Conservation (phyloP, 2,797 vertebrate species). For the Chaetodon trifasciatus region DNA sequence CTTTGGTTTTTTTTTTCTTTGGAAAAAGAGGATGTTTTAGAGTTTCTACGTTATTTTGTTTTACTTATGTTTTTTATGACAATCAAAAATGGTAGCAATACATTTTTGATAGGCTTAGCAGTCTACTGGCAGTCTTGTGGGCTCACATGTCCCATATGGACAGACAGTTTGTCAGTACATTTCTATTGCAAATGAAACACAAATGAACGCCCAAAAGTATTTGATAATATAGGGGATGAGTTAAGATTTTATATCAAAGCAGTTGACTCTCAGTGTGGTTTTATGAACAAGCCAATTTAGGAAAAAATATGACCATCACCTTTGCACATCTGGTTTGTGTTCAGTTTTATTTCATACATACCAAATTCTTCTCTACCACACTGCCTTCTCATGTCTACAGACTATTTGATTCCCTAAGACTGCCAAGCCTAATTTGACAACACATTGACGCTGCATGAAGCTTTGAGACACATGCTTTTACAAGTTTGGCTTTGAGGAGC, state of each 20-base stretch:
- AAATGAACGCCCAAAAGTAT: slow-evolving; percentile 24
- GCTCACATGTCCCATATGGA: slow-evolving; percentile 42
- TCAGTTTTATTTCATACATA: slow-evolving; percentile 31
- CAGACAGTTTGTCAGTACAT: not conserved
- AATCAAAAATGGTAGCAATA: slow-evolving; percentile 86
- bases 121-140: slow-evolving; percentile 82
- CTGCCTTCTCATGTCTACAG: slow-evolving; percentile 20
- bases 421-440: slow-evolving; percentile 86
- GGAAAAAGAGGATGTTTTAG: slow-evolving; percentile 64
- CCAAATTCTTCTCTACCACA: slow-evolving; percentile 38
- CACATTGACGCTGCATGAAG: slow-evolving; percentile 86
- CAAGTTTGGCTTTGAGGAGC: slow-evolving; percentile 71
- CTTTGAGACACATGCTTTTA: slow-evolving; percentile 84
- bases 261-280: slow-evolving; percentile 13
- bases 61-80: slow-evolving; percentile 68
- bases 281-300: not conserved
- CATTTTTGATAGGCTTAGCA: slow-evolving; percentile 93
- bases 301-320: not conserved
- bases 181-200: slow-evolving; percentile 10
- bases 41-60: slow-evolving; percentile 53
- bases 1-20: slow-evolving; percentile 45
- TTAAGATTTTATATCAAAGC: slow-evolving; percentile 7
- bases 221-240: not conserved
- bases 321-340: slow-evolving; percentile 32
- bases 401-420: slow-evolving; percentile 75